Conservation (phyloP, 2,888 invertebrate species). For the Anaspis maculata region DNA sequence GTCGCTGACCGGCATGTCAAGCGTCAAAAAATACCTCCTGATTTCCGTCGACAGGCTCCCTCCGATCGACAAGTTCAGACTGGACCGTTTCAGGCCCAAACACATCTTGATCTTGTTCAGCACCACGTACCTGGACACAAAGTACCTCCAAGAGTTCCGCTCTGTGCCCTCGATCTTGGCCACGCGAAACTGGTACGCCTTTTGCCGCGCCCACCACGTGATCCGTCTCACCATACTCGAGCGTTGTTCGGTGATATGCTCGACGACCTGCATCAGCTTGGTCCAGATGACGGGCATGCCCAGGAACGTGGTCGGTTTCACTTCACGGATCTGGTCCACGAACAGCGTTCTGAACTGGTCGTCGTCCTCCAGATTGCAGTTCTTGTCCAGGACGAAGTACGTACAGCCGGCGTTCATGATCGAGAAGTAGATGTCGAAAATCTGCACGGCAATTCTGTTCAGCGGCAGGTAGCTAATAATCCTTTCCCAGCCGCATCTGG, state of each 20-base stretch:
- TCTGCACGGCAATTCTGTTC: constrained; percentile 87
- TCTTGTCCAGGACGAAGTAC: too few species aligned
- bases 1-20: constrained; percentile 77
- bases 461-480: constrained; percentile 78
- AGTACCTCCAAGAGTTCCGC: constrained; percentile 57
- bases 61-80: constrained; percentile 66
- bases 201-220: constrained; percentile 65
- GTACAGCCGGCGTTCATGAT: constrained; percentile 58
- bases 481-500: constrained; percentile 50
- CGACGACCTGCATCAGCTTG: constrained; percentile 84
- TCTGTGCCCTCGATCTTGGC: constrained; percentile 54
- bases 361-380: too few species aligned
- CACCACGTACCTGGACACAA: constrained; percentile 67
- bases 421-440: constrained; percentile 68
- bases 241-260: constrained; percentile 60
- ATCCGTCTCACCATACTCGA: constrained; percentile 66
- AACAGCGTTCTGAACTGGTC: constrained; percentile 81
- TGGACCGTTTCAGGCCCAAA: constrained; percentile 68
- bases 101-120: constrained; percentile 70
- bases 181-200: constrained; percentile 60
- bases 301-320: constrained; percentile 75
- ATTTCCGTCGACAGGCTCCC: constrained; percentile 79
- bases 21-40: constrained; percentile 78
- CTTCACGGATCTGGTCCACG: constrained; percentile 65
- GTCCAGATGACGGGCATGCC: constrained; percentile 92